A percentile compares a stretch with the other conserved stretches of the same genome.
Evolutionary conservation across 2,888 invertebrate species (phyloP).

Genomic region (Sceliomorpha sp.): DNA sequence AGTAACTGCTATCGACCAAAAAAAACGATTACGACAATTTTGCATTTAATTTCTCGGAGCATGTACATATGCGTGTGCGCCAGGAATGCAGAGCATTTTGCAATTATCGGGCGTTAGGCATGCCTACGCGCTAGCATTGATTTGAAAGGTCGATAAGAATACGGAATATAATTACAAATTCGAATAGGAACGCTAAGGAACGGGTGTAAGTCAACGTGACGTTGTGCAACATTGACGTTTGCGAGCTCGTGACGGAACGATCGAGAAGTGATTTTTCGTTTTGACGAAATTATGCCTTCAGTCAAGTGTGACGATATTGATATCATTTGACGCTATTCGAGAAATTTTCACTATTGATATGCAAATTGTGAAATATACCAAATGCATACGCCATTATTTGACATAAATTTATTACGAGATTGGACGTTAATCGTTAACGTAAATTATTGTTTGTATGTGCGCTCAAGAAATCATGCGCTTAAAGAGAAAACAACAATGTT

Average conservation of each 20-base stretch:
- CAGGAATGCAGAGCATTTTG: slow-evolving; percentile 66
- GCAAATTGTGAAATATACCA: slow-evolving; percentile 45
- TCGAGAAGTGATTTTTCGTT: slow-evolving; percentile 57
- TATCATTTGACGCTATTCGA: slow-evolving; percentile 52
- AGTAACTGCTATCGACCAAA: too few relatives aligned
- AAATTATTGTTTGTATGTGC: slow-evolving; percentile 27
- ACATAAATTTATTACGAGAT: slow-evolving; percentile 35
- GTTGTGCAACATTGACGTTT: slow-evolving; percentile 56
- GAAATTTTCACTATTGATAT: slow-evolving; percentile 41
- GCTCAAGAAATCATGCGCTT: background rate
- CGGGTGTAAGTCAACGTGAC: slow-evolving; percentile 51
- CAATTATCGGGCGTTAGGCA: slow-evolving; percentile 68
- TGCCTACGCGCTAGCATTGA: slow-evolving; percentile 59
- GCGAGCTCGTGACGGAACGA: slow-evolving; percentile 44
- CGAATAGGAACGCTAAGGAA: slow-evolving; percentile 61
- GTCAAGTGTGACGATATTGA: slow-evolving; percentile 56
- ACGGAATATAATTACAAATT: slow-evolving; percentile 74
- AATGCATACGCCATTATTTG: slow-evolving; percentile 16
- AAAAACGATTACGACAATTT: slow-evolving; percentile 57
- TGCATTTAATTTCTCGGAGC: slow-evolving; percentile 59
- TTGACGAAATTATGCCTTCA: slow-evolving; percentile 55
- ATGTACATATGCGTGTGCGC: slow-evolving; percentile 45
- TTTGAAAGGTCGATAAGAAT: slow-evolving; percentile 75
- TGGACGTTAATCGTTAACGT: slow-evolving; percentile 39
- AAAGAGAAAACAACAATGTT: too few relatives aligned